A percentile compares a stretch with the other conserved stretches of the same genome.
Conservation (phyloP, 2,797 vertebrate species). For the Scarus forsteni region DNA sequence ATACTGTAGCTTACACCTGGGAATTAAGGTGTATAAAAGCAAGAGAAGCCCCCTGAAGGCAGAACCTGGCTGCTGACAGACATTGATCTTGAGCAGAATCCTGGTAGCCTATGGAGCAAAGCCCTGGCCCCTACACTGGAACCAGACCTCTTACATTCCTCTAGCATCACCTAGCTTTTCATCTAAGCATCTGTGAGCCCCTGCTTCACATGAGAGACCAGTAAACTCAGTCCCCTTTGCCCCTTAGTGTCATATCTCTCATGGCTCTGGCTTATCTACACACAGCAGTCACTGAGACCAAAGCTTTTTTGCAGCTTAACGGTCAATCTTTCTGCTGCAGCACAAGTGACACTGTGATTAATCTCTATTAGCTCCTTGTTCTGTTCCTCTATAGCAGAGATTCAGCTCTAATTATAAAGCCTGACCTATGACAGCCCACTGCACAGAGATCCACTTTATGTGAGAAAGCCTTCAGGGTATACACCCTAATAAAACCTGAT, state of each 20-base stretch:
- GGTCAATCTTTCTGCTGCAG: constrained; percentile 21
- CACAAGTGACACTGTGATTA: constrained; percentile 26
- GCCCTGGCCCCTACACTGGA: not conserved
- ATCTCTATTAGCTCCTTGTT: constrained; percentile 40
- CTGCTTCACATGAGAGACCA: not conserved
- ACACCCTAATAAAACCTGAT: constrained; percentile 40
- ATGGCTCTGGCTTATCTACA: constrained; percentile 20
- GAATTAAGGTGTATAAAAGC: not conserved
- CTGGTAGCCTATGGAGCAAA: not conserved
- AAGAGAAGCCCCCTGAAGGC: not conserved
- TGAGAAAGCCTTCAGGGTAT: constrained; percentile 27
- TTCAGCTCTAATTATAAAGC: constrained; percentile 31
- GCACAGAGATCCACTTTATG: constrained; percentile 18
- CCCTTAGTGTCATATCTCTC: not conserved
- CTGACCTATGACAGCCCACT: constrained; percentile 13
- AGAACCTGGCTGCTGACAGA: not conserved
- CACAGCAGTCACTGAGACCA: not conserved
- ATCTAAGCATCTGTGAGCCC: not conserved
- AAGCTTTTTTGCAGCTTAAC: constrained; percentile 19
- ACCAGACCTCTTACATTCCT: not conserved
- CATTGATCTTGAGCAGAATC: not conserved
- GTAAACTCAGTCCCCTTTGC: not conserved
- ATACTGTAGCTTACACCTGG: not conserved
- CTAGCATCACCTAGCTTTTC: not conserved
- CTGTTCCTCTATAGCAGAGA: constrained; percentile 20